phyloP scores from a whole-genome alignment of 2,888 invertebrate genomes.

The Allophyes oxyacanthae region DNA sequence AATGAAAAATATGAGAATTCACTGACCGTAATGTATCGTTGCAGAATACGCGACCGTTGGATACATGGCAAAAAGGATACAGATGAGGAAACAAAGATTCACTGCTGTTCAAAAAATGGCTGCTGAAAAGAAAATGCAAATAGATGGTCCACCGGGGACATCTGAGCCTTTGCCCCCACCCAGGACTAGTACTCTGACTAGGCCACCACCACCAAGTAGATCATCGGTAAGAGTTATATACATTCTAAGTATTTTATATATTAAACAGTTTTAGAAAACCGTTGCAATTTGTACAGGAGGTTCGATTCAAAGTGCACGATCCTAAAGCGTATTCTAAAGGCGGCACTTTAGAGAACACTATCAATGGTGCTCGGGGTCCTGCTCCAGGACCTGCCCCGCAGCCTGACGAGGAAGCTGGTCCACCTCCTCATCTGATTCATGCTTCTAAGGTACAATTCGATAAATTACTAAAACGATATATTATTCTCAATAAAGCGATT shows the following conservation, averaged over 20 bases:
- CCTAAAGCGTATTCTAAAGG: conserved; percentile 97
- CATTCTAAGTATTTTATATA: background rate
- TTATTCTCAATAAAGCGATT: conserved; percentile 30
- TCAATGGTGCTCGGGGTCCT: conserved; percentile 93
- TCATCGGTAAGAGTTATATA: conserved; percentile 71
- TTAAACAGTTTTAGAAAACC: background rate
- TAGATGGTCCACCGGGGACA: conserved; percentile 92
- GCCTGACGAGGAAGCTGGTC: conserved; percentile 90
- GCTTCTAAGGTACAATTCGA: conserved; percentile 92
- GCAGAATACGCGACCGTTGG: conserved; percentile 99
- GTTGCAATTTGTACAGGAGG: conserved; percentile 91
- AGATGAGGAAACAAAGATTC: conserved; percentile 98
- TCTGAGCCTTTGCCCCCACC: conserved; percentile 89
- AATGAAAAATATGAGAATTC: conserved; percentile 10
- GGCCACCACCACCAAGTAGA: conserved; percentile 81
- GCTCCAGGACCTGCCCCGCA: conserved; percentile 62
- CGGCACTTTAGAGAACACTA: conserved; percentile 96
- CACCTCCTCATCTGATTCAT: conserved; percentile 93
- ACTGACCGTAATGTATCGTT: conserved; percentile 57
- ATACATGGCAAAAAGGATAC: conserved; percentile 98
- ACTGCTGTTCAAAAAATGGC: conserved; percentile 96
- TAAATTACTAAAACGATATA: conserved; percentile 45
- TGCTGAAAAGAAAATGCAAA: conserved; percentile 95
- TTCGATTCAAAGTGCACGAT: conserved; percentile 97
- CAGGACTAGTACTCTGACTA: conserved; percentile 91